These are phyloP conservation scores for Luperina nickerlii DNA, from an alignment of 2,888 invertebrate genomes.

Conservation along the genomic window DNA sequence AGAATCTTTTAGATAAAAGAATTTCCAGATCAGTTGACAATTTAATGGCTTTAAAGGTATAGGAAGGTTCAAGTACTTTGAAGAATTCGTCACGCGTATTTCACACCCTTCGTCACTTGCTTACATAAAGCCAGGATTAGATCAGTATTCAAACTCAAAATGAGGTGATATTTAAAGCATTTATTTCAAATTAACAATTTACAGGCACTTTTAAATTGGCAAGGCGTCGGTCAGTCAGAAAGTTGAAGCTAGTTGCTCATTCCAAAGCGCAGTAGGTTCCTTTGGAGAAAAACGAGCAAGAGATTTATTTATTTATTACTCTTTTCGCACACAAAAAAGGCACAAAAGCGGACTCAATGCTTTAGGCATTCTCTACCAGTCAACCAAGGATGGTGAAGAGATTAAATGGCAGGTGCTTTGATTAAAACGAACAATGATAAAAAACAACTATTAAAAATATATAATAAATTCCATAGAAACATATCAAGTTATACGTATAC, in stretches of 20 bases:
- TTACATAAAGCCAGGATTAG: background rate
- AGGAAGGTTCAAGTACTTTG: background rate
- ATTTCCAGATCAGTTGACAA: slow-evolving; percentile 29
- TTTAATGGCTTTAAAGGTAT: slow-evolving; percentile 10
- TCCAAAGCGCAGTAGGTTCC: too few relatives aligned
- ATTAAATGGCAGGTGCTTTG: too few relatives aligned
- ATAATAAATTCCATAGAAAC: too few relatives aligned
- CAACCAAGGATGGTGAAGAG: too few relatives aligned
- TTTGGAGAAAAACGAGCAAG: too few relatives aligned
- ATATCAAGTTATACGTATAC: too few relatives aligned
- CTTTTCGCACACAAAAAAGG: too few relatives aligned
- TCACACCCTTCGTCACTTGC: background rate
- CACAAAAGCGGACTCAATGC: too few relatives aligned
- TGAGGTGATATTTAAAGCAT: background rate
- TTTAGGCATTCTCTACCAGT: too few relatives aligned
- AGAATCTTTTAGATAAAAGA: slow-evolving; percentile 28
- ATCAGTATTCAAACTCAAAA: background rate
- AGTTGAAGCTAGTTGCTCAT: background rate
- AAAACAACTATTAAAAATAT: too few relatives aligned
- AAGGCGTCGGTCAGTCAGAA: background rate
- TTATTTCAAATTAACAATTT: background rate
- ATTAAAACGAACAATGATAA: too few relatives aligned
- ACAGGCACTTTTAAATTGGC: background rate
- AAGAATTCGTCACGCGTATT: background rate
- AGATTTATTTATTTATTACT: too few relatives aligned